Evolutionary conservation across 2,888 invertebrate genomes (phyloP), one percentile per base, ranked within the genome.

Genomic region (Hermaeophaga mercurialis): DNA sequence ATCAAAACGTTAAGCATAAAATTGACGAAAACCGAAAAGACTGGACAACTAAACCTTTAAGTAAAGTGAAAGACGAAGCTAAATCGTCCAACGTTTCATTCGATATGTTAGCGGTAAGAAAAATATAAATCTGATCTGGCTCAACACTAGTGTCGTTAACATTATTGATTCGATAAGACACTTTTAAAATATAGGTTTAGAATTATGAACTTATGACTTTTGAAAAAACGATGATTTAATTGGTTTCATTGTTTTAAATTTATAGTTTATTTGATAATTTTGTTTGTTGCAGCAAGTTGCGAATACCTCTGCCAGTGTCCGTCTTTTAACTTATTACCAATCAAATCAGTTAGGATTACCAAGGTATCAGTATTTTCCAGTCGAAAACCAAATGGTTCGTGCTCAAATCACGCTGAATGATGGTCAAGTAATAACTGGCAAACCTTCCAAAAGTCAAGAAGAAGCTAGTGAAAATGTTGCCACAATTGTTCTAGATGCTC

Each of bases 391-490:
- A 39, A 59, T 69, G 12, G 69, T 77, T 11, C 71, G 69, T 39
- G 80, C 82, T 0, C 78, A 79, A 59, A 78, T 85, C 19, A 72
- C 74, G 1, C 62, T 85, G 28, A 78, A 80, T 0, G 79, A 79
- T 62, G 78, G 79, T 18, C 70, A 76, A 22, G 62, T 76, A 9
- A 80, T 81, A 55, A 71, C 75, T 26, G 82, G 84, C 6, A 78
- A 80, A 3, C 71, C 76, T 22, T 79, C 78, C n/a, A 44, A 63
- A 2, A 77, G 73, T 18, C 76, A 77, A 50, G 80, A 79, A 46
- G 78, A 80, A 58, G 85, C 81, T 1, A 77, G 79, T 3, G 81
- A 81, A 61, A 78, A 70, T 59, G 80, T 76, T 1, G 81, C 81
- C 0, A 70, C 69, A 12, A 72, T 74, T 54, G 78, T 71, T 9